phyloP scores from a whole-genome alignment of 2,888 invertebrate species.

The Ornithoptera priamus region DNA sequence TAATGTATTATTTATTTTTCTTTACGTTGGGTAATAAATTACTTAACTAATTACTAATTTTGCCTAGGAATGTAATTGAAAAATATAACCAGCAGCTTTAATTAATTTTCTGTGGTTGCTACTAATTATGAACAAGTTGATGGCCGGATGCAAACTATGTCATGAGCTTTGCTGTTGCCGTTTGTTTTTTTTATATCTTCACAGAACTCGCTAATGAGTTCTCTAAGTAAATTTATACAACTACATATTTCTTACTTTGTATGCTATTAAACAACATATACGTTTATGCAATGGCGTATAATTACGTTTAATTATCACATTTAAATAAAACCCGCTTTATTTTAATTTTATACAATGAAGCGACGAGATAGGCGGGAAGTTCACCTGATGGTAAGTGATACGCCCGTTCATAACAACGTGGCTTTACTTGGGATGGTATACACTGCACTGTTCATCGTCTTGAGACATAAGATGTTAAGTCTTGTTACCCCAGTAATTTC shows the following conservation, averaged over 20 bases:
- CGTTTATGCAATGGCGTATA: too few species aligned
- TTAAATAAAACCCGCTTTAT: too few species aligned
- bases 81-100: constrained; percentile 37
- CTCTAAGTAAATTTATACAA: constrained; percentile 22
- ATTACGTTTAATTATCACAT: too few species aligned
- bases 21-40: constrained; percentile 14
- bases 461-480: too few species aligned
- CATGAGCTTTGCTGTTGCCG: constrained; percentile 26
- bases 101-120: constrained; percentile 42
- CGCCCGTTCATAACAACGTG: too few species aligned
- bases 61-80: constrained; percentile 31
- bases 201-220: constrained; percentile 28
- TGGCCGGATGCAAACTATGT: constrained; percentile 33
- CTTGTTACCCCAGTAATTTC: too few species aligned
- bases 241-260: background rate
- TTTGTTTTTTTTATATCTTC: constrained; percentile 25
- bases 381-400: too few species aligned
- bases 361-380: too few species aligned
- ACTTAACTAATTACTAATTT: constrained; percentile 27
- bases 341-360: too few species aligned
- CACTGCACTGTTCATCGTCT: too few species aligned
- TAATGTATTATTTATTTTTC: constrained; percentile 20
- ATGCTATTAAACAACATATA: too few species aligned
- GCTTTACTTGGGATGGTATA: too few species aligned
- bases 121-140: constrained; percentile 39